Conservation (phyloP, 2,797 vertebrate genomes). For the Emys orbicularis region DNA sequence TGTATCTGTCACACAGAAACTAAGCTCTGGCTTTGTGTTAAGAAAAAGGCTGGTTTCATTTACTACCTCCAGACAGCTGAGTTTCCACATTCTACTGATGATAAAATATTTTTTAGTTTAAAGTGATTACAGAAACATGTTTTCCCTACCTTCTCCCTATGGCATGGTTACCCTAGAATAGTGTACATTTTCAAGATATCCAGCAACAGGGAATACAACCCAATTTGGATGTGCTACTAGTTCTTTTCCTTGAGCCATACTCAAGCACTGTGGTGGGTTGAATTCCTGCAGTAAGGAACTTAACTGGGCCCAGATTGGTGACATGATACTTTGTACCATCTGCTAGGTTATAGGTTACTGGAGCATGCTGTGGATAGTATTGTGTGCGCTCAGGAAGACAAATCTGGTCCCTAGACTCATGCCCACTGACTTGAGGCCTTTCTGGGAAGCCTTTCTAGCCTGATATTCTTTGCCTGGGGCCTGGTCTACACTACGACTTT, state of each 20-base stretch:
- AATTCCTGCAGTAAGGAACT: not conserved
- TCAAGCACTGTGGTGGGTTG: not conserved
- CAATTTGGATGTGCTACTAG: accelerated
- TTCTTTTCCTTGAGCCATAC: not conserved
- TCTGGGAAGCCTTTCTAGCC: not conserved
- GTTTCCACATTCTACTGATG: not conserved
- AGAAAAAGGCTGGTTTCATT: not conserved
- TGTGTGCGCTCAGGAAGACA: not conserved
- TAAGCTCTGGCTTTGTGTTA: not conserved
- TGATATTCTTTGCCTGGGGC: not conserved
- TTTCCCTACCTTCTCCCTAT: not conserved
- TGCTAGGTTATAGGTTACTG: not conserved
- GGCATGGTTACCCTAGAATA: not conserved
- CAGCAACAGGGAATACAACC: not conserved
- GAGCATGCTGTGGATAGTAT: not conserved
- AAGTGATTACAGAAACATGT: not conserved
- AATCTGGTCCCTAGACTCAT: not conserved
- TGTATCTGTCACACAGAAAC: not conserved
- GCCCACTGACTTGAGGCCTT: not conserved
- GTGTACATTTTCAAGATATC: not conserved
- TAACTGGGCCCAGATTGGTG: not conserved
- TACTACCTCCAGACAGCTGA: not conserved
- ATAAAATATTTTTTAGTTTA: not conserved
- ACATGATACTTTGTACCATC: accelerated
- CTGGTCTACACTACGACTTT: too few species aligned